A percentile compares a stretch with the other conserved stretches of the same genome.
These are phyloP conservation scores for Equus przewalskii DNA, from an alignment of 2,113 vertebrate genomes.

Conservation along the genomic window DNA sequence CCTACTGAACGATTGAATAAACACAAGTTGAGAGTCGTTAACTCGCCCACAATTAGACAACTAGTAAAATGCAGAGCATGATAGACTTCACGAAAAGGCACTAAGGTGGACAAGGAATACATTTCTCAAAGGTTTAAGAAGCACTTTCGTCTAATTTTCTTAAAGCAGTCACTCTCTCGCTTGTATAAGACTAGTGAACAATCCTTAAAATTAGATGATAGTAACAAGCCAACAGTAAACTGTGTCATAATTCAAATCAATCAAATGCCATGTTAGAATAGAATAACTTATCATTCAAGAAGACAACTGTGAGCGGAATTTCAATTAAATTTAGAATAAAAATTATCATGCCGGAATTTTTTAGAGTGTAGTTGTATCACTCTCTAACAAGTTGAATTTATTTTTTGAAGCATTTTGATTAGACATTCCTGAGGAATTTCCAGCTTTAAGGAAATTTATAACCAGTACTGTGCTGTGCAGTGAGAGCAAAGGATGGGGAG, in stretches of 20 bases:
- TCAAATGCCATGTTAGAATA: not conserved
- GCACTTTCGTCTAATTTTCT: not conserved
- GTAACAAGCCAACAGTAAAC: not conserved
- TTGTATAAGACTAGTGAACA: not conserved
- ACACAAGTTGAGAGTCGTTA: not conserved
- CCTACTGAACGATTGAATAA: not conserved
- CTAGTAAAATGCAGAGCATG: not conserved
- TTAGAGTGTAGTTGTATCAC: not conserved
- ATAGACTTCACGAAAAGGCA: not conserved
- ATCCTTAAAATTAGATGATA: constrained; percentile 13
- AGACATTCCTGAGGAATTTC: not conserved
- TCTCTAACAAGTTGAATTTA: not conserved
- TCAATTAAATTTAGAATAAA: constrained; percentile 6
- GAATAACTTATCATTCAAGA: not conserved
- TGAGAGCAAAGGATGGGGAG: not conserved
- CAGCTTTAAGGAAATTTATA: not conserved
- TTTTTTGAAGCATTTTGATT: not conserved
- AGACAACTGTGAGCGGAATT: not conserved
- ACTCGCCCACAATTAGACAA: not conserved
- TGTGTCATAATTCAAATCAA: not conserved
- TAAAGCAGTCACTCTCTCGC: not conserved
- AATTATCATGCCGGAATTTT: not conserved
- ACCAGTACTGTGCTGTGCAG: not conserved
- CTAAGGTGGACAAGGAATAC: not conserved
- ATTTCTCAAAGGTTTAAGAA: constrained; percentile 16